These are phyloP conservation scores for Beris morrisii DNA, from an alignment of 2,888 invertebrate species.

Conservation along the genomic window DNA sequence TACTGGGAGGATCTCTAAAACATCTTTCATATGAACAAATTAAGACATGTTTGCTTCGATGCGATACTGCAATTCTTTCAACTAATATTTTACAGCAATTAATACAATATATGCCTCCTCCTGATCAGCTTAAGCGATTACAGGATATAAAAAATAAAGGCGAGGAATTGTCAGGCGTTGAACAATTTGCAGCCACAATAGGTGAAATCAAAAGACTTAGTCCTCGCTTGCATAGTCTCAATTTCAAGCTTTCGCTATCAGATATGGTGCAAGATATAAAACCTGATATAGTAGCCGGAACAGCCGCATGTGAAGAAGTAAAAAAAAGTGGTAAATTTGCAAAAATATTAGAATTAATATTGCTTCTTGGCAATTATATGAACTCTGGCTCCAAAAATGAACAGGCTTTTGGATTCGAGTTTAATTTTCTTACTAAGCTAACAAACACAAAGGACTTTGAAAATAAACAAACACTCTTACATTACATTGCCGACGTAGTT, in stretches of 20 bases:
- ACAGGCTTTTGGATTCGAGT: constrained; percentile 94
- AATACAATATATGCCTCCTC: constrained; percentile 88
- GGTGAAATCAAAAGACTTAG: constrained; percentile 84
- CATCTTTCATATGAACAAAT: constrained; percentile 82
- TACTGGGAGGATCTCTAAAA: constrained; percentile 82
- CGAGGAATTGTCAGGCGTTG: constrained; percentile 85
- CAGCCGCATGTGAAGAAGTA: constrained; percentile 94
- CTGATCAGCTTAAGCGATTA: constrained; percentile 84
- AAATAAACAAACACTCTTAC: constrained; percentile 88
- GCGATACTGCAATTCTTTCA: constrained; percentile 83
- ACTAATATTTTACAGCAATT: constrained; percentile 88
- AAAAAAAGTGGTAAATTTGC: constrained; percentile 87
- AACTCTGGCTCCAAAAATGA: constrained; percentile 93
- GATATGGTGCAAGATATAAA: constrained; percentile 70
- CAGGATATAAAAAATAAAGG: constrained; percentile 75
- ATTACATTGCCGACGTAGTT: constrained; percentile 86
- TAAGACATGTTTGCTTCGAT: constrained; percentile 76
- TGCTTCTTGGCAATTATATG: constrained; percentile 95
- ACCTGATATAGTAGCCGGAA: constrained; percentile 88
- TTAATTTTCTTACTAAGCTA: constrained; percentile 90
- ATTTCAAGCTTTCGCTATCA: constrained; percentile 83
- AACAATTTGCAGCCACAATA: constrained; percentile 91
- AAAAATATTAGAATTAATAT: constrained; percentile 82
- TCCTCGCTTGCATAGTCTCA: constrained; percentile 84
- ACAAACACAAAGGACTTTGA: constrained; percentile 91